Conservation (phyloP, 2,113 vertebrate species). For the Perccottus glenii region DNA sequence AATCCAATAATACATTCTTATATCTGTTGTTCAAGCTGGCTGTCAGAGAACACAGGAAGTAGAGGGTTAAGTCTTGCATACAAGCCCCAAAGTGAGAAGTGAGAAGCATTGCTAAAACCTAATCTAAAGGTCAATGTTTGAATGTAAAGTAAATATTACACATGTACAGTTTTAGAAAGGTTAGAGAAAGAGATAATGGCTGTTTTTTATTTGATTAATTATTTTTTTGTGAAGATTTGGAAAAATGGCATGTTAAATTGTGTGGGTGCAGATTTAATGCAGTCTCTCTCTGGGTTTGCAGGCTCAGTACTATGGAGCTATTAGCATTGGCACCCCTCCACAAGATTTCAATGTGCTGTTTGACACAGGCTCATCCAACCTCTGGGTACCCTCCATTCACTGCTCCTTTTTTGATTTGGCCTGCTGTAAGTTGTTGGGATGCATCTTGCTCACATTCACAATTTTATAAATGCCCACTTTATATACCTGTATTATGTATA, state of each 20-base stretch:
- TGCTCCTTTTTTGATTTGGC: conserved; percentile 83
- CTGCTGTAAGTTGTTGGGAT: conserved; percentile 82
- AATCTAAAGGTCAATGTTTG: neutral
- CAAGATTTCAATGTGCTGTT: conserved; percentile 88
- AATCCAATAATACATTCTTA: neutral
- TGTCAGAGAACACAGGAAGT: conserved; percentile 8
- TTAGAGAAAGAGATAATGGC: too few species aligned
- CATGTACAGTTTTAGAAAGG: neutral
- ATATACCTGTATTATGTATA: too few species aligned
- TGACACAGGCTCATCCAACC: conserved; percentile 89
- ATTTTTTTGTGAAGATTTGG: neutral
- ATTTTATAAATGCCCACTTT: too few species aligned
- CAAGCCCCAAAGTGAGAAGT: neutral
- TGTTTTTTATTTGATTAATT: neutral
- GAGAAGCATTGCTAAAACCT: neutral
- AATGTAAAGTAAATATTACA: neutral
- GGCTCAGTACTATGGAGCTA: conserved; percentile 87
- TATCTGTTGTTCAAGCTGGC: neutral
- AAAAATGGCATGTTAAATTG: neutral
- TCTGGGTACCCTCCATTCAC: conserved; percentile 88
- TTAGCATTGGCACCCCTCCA: conserved; percentile 85
- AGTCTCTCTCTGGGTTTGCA: conserved; percentile 52
- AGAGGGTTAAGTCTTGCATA: too few species aligned
- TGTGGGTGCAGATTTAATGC: neutral
- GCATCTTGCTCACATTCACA: neutral